phyloP scores from a whole-genome alignment of 2,888 invertebrate genomes.

The Cerastis rubricosa region DNA sequence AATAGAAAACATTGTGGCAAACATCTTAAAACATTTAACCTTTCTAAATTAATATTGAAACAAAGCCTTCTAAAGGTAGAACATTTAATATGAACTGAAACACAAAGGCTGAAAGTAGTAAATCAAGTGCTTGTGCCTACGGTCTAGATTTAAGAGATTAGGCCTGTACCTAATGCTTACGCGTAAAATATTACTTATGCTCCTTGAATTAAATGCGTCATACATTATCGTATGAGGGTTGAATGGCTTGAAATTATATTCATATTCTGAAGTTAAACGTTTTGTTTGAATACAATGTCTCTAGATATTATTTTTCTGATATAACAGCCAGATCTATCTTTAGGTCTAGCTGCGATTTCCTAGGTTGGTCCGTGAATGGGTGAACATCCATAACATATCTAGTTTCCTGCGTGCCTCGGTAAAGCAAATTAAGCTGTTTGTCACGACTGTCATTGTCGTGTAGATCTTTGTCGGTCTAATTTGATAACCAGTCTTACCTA shows the following conservation, averaged over 20 bases:
- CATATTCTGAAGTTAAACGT: not conserved
- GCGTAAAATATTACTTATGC: conserved; percentile 58
- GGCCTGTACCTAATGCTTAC: conserved; percentile 53
- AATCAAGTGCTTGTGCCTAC: conserved; percentile 54
- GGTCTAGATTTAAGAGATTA: conserved; percentile 63
- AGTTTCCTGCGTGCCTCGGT: too few relatives aligned
- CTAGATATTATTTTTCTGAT: not conserved
- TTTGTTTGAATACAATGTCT: conserved; percentile 3
- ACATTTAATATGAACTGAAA: conserved; percentile 38
- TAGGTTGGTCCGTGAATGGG: too few relatives aligned
- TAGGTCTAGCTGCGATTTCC: too few relatives aligned
- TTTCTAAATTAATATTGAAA: conserved; percentile 40
- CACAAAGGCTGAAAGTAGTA: conserved; percentile 51
- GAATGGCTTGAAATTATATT: conserved; percentile 31
- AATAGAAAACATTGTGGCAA: not conserved
- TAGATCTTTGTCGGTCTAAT: too few relatives aligned
- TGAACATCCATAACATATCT: too few relatives aligned
- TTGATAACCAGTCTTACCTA: too few relatives aligned
- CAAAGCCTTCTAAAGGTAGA: conserved; percentile 9
- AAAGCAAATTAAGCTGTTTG: too few relatives aligned
- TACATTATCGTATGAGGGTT: conserved; percentile 48
- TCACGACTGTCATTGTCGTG: too few relatives aligned
- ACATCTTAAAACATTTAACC: conserved; percentile 10
- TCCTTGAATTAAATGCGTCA: conserved; percentile 53
- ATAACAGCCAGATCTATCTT: too few relatives aligned